Base-by-base conservation (phyloP, 2,113 vertebrate species). In the Phylloscopus trochilus region DNA sequence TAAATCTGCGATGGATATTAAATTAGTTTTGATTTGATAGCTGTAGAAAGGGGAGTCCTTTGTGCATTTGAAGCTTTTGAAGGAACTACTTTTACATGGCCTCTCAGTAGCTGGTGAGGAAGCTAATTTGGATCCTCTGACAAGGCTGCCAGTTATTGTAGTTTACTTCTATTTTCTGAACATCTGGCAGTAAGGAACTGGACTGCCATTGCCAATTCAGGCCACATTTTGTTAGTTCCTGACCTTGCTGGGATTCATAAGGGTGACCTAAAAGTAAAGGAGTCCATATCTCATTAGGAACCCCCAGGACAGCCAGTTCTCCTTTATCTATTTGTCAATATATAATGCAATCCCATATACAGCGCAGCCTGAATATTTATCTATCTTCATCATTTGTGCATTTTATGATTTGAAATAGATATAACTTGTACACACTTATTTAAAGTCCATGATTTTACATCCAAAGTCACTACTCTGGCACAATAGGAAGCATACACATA, bases 251-350 rank as follows among this genome's bases (percentile, higher is more conserved):
- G n/a, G 47, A 95, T 83, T 87, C 92, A 94, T 64, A 89, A 85
- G 73, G 92, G 62, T 96, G 83, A 96, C 67, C 76, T 84, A 93
- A 81, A 93, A 62, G 86, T 91, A 53, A 91, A 93, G 90, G n/a
- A 93, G 59, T 89, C 51, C 72, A 31, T 92, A 78, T 91, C 89
- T 84, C 83, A 92, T 95, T 92, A 94, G 43, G 66, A 89, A 37
- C 22, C 49, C 80, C 31, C 90, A 82, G 26, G 58, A 91, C 19
- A 96, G 39, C 31, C 83, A n/a, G 46, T 70, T 55, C 8, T 69
- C 24, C 55, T 93, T 79, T 88, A 83, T 89, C 53, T 56, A 68
- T 53, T 80, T 87, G 79, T 92, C 87, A 92, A 94, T 78, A 84
- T 72, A 90, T 81, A 95, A 95, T 66, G 20, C 43, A 92, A 69